A percentile compares a stretch with the other conserved stretches of the same genome.
These are phyloP conservation scores for Diacarnus erythraeanus DNA, from an alignment of 37 sponge, comb jelly and placozoan species.

Conservation along the genomic window DNA sequence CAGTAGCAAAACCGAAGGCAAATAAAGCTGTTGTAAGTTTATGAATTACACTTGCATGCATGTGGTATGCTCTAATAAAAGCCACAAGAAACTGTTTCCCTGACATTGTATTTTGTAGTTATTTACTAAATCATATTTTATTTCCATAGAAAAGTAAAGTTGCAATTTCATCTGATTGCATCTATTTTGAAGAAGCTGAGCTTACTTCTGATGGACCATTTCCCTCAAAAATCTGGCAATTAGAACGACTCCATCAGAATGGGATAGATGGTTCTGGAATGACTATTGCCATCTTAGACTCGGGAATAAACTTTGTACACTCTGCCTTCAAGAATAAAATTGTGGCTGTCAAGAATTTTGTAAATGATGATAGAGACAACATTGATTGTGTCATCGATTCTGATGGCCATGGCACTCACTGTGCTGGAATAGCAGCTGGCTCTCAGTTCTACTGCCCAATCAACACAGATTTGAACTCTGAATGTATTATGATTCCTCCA, in stretches of 20 bases:
- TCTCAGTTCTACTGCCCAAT: slow-evolving; percentile 17
- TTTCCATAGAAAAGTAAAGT: slow-evolving; percentile 4
- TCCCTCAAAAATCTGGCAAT: slow-evolving; percentile 48
- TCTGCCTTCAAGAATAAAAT: slow-evolving; percentile 46
- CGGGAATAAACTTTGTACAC: slow-evolving; percentile 44
- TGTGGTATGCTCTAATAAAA: neutral
- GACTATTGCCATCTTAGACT: slow-evolving; percentile 45
- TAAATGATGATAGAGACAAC: slow-evolving; percentile 7
- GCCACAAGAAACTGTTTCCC: neutral
- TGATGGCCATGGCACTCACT: slow-evolving; percentile 52
- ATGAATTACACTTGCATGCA: neutral
- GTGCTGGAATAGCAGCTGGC: slow-evolving; percentile 59
- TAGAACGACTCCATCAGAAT: slow-evolving; percentile 28
- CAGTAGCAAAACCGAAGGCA: neutral
- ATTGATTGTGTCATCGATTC: slow-evolving; percentile 55
- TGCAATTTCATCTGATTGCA: slow-evolving; percentile 42
- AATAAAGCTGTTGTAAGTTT: neutral
- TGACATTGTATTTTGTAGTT: neutral
- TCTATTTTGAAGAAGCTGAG: slow-evolving; percentile 26
- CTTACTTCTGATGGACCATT: slow-evolving; percentile 28
- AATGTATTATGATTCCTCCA: slow-evolving; percentile 29
- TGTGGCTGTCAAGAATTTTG: slow-evolving; percentile 46
- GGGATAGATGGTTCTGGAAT: slow-evolving; percentile 32
- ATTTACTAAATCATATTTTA: neutral
- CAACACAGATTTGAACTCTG: slow-evolving; percentile 6